Percentiles rank a stretch among this genome's conserved stretches.
phyloP scores from a whole-genome alignment of 2,888 invertebrate species.

The Cabera pusaria region DNA sequence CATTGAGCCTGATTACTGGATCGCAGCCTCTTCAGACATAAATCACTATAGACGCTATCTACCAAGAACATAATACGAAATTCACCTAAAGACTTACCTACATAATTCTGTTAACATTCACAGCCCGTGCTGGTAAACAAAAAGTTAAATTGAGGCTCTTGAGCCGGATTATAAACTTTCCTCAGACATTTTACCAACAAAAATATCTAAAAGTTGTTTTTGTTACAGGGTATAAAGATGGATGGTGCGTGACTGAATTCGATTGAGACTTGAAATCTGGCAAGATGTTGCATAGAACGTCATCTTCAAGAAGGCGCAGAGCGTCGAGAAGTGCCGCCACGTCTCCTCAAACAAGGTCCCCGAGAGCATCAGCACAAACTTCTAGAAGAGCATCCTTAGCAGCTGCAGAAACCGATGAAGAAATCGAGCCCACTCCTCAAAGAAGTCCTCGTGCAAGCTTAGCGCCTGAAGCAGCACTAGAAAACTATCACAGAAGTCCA shows the following conservation, averaged over 20 bases:
- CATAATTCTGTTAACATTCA: constrained; percentile 39
- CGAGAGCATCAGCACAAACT: constrained; percentile 71
- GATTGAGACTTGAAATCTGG: constrained; percentile 9
- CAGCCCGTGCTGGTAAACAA: constrained; percentile 42
- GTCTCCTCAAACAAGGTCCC: constrained; percentile 83
- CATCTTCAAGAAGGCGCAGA: constrained; percentile 86
- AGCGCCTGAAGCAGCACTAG: constrained; percentile 80
- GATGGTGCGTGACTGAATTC: background rate
- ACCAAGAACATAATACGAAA: constrained; percentile 20
- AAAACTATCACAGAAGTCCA: constrained; percentile 80
- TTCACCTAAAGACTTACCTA: constrained; percentile 22
- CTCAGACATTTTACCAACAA: constrained; percentile 33
- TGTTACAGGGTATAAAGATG: constrained; percentile 36
- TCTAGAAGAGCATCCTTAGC: constrained; percentile 84
- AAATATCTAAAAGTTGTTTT: constrained; percentile 32
- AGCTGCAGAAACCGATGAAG: constrained; percentile 85
- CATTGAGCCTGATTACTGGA: constrained; percentile 14
- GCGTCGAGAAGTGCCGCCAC: constrained; percentile 87
- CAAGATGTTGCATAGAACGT: constrained; percentile 85
- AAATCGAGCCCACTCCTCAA: constrained; percentile 70
- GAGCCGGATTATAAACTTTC: constrained; percentile 41
- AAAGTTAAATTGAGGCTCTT: constrained; percentile 48
- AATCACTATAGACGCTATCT: constrained; percentile 22
- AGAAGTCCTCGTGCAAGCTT: constrained; percentile 84
- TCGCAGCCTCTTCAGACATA: constrained; percentile 17